Conservation (phyloP, 2,888 invertebrate genomes). For the Papilio elwesi region DNA sequence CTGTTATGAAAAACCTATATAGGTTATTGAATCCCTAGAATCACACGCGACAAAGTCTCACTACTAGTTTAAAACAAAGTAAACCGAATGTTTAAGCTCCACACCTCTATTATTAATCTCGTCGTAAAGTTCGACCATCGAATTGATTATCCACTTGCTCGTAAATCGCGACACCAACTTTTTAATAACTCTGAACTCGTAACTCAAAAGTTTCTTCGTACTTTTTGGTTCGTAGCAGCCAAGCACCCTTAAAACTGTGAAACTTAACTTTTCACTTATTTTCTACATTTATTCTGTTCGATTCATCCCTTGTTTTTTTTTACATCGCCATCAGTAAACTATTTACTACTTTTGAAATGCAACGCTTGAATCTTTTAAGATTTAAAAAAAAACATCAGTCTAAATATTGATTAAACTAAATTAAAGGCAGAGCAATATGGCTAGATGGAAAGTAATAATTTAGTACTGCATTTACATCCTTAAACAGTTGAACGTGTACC, state of each 20-base stretch:
- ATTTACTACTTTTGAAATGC: not conserved
- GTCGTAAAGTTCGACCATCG: constrained; percentile 16
- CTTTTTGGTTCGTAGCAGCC: constrained; percentile 12
- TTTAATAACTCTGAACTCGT: constrained; percentile 32
- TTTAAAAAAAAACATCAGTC: too few relatives aligned
- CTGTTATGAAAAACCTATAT: too few relatives aligned
- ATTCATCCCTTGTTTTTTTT: not conserved
- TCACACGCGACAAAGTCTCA: not conserved
- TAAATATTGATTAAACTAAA: too few relatives aligned
- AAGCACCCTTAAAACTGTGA: constrained; percentile 18
- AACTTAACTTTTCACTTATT: constrained; percentile 30
- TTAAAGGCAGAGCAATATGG: too few relatives aligned
- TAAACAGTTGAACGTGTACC: too few relatives aligned
- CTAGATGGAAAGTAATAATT: too few relatives aligned
- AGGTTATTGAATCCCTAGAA: too few relatives aligned
- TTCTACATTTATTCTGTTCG: constrained; percentile 9
- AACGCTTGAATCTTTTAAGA: too few relatives aligned
- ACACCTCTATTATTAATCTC: constrained; percentile 13
- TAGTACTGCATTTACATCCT: too few relatives aligned
- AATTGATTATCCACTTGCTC: constrained; percentile 27
- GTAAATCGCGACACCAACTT: constrained; percentile 30
- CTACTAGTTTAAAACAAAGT: not conserved
- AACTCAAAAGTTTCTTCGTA: constrained; percentile 26
- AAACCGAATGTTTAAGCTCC: not conserved
- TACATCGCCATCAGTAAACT: not conserved